phyloP scores from a whole-genome alignment of 1,140 invertebrate species.

The Panulirus ornatus region DNA sequence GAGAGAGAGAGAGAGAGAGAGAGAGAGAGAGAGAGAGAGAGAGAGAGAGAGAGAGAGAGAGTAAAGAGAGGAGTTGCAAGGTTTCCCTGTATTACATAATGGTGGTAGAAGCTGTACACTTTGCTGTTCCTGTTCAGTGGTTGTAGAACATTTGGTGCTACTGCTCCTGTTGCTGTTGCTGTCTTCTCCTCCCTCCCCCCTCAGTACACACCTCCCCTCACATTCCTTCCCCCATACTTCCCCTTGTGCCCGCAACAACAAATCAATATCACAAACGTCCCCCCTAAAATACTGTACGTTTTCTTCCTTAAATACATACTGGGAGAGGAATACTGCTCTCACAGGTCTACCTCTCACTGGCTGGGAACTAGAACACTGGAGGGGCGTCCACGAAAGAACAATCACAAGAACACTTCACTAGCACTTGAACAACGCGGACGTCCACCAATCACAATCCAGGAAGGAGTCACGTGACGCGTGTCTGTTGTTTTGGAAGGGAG shows the following conservation, averaged over 20 bases:
- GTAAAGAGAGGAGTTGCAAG: background rate
- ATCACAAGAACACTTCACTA: background rate
- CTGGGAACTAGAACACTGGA: background rate
- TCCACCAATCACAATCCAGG: background rate
- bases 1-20: too few relatives aligned
- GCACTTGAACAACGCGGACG: background rate
- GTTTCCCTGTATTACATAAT: background rate
- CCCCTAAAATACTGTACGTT: background rate
- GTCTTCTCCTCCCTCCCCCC: background rate
- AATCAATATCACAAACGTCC: slow-evolving; percentile 14
- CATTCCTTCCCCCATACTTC: background rate
- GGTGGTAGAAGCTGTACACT: background rate
- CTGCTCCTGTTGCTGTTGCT: background rate
- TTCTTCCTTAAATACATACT: background rate
- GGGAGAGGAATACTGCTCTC: background rate
- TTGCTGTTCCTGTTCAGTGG: background rate
- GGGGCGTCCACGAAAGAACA: background rate
- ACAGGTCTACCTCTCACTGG: background rate
- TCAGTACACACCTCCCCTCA: background rate
- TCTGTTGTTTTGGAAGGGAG: slow-evolving; percentile 1
- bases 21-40: too few relatives aligned
- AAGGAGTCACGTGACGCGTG: background rate
- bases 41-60: too few relatives aligned
- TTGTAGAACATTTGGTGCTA: too few relatives aligned
- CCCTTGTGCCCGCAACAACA: background rate